phyloP scores from a whole-genome alignment of 2,888 invertebrate species.

The Epirrhoe alternata region DNA sequence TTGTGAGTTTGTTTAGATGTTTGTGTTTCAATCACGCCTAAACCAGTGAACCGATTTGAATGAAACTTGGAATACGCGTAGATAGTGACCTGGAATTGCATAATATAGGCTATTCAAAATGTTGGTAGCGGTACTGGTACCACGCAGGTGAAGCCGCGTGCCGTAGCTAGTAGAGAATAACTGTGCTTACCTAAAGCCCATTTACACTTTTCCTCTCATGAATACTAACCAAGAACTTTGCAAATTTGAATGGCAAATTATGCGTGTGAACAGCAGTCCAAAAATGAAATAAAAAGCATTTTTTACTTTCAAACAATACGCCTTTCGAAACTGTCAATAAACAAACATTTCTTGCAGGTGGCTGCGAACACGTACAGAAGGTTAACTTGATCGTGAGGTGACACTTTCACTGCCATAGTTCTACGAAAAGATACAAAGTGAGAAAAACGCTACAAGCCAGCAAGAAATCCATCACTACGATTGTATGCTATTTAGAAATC shows the following conservation, averaged over 20 bases:
- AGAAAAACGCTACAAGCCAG: neutral
- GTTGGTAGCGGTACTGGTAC: too few species aligned
- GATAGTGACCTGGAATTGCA: too few species aligned
- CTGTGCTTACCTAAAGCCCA: too few species aligned
- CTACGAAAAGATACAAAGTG: constrained; percentile 41
- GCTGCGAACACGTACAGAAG: constrained; percentile 64
- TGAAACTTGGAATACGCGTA: too few species aligned
- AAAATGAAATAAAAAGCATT: constrained; percentile 23
- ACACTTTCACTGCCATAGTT: constrained; percentile 69
- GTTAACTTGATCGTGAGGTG: constrained; percentile 66
- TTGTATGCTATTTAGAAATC: constrained; percentile 20
- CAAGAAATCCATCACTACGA: neutral
- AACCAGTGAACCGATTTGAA: too few species aligned
- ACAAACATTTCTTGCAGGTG: constrained; percentile 67
- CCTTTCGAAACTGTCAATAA: constrained; percentile 60
- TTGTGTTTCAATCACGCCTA: too few species aligned
- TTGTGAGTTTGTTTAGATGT: too few species aligned
- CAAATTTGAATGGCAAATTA: constrained; percentile 1
- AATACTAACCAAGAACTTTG: constrained; percentile 7
- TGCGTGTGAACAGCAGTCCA: constrained; percentile 11
- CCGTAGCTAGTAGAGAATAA: too few species aligned
- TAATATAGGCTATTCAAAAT: too few species aligned
- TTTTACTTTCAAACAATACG: constrained; percentile 44
- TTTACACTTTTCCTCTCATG: constrained; percentile 5
- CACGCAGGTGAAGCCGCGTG: too few species aligned